Evolutionary conservation across 1,140 invertebrate genomes (phyloP), one percentile per base, ranked within the genome.

Genomic region (Bombus impatiens): DNA sequence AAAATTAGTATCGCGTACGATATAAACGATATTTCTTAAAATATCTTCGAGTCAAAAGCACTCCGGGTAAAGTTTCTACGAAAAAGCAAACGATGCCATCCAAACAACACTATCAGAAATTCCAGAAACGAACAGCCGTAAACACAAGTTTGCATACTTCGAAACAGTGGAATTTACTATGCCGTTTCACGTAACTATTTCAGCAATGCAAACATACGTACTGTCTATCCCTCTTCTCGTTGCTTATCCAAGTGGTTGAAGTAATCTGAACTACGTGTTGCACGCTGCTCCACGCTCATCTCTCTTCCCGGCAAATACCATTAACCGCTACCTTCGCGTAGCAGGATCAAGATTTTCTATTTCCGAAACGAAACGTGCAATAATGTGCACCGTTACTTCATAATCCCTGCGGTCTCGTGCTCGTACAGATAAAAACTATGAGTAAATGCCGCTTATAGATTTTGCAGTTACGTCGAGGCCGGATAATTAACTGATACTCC

Each of bases 401-500:
- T 72, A 57, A 79, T 79, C 53, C 47, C 2, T 37, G 53, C 80
- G 37, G 28, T 35, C 42, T 28, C 40, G 59, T 3, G n/a, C 32
- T 22, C 35, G 37, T 18, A 72, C 13, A 37, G 28, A 37, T 9
- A 84, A 79, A 79, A 85, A 72, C 78, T 65, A 35, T 35, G 57
- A 70, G 77, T 88, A 87, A 90, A 90, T 71, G 76, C 86, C 80
- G 80, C 62, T 90, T 87, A 89, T 47, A 84, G 79, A 89, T 86
- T 89, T 87, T 65, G 86, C 86, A 78, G 88, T 82, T 88, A 87
- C 84, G 44, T 42, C 77, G 79, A 22, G 40, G 72, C 78, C 81
- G 75, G 82, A 82, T 90, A 90, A 90, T 90, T 90, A 90, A 90
- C 84, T 76, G 89, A 90, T 90, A 90, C 85, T 83, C 84, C 80